These are phyloP conservation scores for Semicossyphus pulcher DNA, from an alignment of 2,113 vertebrate species.

Conservation along the genomic window DNA sequence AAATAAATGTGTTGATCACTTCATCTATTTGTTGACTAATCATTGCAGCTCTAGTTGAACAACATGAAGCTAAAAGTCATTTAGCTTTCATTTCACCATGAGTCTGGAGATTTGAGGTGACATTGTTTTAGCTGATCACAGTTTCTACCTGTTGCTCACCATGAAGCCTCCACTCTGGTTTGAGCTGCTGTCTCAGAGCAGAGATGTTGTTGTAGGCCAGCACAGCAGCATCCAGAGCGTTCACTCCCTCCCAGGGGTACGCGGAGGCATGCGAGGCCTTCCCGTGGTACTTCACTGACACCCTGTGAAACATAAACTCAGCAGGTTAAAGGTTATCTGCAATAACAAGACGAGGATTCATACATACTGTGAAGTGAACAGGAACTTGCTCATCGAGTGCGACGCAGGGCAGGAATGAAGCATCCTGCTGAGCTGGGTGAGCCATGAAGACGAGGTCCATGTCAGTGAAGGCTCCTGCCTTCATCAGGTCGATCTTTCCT, in stretches of 20 bases:
- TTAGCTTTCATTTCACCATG: too few species aligned
- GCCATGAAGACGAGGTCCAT: slow-evolving; percentile 92
- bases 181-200: slow-evolving; percentile 91
- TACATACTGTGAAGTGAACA: background rate
- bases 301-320: slow-evolving; percentile 72
- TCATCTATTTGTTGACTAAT: too few species aligned
- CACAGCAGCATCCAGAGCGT: slow-evolving; percentile 93
- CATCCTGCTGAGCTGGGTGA: slow-evolving; percentile 89
- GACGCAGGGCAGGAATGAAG: slow-evolving; percentile 84
- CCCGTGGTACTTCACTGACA: slow-evolving; percentile 91
- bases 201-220: slow-evolving; percentile 92
- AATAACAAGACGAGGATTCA: background rate
- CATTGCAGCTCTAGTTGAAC: too few species aligned
- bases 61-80: background rate
- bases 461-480: slow-evolving; percentile 87
- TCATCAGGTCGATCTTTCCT: slow-evolving; percentile 91
- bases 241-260: slow-evolving; percentile 92
- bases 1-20: too few species aligned
- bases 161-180: slow-evolving; percentile 90
- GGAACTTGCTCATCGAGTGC: slow-evolving; percentile 85
- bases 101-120: too few species aligned
- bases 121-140: background rate
- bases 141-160: slow-evolving; percentile 77
- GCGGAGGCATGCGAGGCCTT: slow-evolving; percentile 90
- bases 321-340: background rate